Evolutionary conservation across 1,140 invertebrate species (phyloP).

Genomic region (Neodiprion lecontei): DNA sequence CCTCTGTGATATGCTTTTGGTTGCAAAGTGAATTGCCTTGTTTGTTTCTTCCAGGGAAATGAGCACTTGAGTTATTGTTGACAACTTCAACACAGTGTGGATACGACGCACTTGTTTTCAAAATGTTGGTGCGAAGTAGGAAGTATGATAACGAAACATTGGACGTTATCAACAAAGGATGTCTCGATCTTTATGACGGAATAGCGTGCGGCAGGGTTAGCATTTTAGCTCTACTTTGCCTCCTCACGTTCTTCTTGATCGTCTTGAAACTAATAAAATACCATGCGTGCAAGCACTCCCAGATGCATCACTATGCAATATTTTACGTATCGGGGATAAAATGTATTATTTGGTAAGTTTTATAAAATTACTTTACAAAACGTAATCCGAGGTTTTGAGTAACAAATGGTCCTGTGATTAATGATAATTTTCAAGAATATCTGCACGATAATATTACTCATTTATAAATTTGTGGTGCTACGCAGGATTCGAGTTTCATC

Average conservation of each 20-base stretch:
- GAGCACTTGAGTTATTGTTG: not conserved
- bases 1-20: no score
- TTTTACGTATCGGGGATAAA: slow-evolving; percentile 62
- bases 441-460: not conserved
- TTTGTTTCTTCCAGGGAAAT: not conserved
- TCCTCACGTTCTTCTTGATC: slow-evolving; percentile 59
- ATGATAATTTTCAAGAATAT: slow-evolving; percentile 11
- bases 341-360: slow-evolving; percentile 59
- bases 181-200: slow-evolving; percentile 57
- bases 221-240: slow-evolving; percentile 55
- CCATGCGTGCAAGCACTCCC: slow-evolving; percentile 59
- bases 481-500: slow-evolving; percentile 7
- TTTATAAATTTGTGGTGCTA: not conserved
- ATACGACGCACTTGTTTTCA: not conserved
- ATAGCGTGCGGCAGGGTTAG: slow-evolving; percentile 62
- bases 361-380: slow-evolving; percentile 11
- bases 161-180: slow-evolving; percentile 60
- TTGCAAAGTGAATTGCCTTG: no score
- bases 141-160: slow-evolving; percentile 54
- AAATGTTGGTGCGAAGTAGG: slow-evolving; percentile 36
- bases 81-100: not conserved
- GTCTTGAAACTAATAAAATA: slow-evolving; percentile 59
- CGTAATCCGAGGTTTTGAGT: not conserved
- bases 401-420: not conserved
- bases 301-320: slow-evolving; percentile 64